phyloP scores from a whole-genome alignment of 2,888 invertebrate species.

The Spisula subtruncata region DNA sequence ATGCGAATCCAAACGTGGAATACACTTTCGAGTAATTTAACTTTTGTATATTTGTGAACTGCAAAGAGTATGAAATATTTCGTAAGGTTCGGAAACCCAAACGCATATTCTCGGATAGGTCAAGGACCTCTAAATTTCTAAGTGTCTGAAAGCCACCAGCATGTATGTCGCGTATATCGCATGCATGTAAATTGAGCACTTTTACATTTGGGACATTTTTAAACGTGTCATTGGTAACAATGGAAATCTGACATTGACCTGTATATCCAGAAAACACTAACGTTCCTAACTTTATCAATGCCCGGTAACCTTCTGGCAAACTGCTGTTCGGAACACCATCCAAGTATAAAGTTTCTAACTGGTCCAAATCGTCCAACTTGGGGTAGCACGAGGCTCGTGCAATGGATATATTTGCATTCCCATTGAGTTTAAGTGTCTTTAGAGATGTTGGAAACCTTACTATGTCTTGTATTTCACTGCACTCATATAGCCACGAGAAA shows the following conservation, averaged over 20 bases:
- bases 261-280: constrained; percentile 27
- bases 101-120: constrained; percentile 55
- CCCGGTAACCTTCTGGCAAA: not conserved
- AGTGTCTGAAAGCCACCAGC: constrained; percentile 29
- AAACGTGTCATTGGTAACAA: constrained; percentile 38
- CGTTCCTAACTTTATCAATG: not conserved
- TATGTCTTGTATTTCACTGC: not conserved
- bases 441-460: constrained; percentile 1
- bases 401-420: not conserved
- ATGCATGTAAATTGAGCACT: constrained; percentile 24
- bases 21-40: constrained; percentile 56
- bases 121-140: constrained; percentile 28
- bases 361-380: not conserved
- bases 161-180: not conserved
- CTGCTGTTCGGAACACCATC: constrained; percentile 18
- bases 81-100: constrained; percentile 45
- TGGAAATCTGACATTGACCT: constrained; percentile 21
- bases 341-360: not conserved
- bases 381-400: not conserved
- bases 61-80: constrained; percentile 62
- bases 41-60: constrained; percentile 51
- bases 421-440: constrained; percentile 4
- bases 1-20: constrained; percentile 53
- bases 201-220: not conserved
- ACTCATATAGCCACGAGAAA: not conserved